Percentiles rank a stretch among this genome's conserved stretches.
Evolutionary conservation across 2,888 invertebrate genomes (phyloP).

Genomic region (Sepioteuthis lessoniana): DNA sequence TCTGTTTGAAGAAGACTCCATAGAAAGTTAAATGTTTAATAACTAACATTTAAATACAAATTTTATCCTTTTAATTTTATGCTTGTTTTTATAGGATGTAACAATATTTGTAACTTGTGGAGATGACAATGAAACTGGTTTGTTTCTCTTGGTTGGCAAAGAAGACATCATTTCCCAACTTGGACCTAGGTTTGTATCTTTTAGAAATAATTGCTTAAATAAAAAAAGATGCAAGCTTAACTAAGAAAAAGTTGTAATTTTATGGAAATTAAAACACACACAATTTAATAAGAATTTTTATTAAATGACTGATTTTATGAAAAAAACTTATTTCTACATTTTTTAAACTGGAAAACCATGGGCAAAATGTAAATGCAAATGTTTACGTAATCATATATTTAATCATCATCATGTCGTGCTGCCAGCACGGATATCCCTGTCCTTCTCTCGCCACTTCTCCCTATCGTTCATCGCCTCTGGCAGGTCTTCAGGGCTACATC

Average conservation of each 20-base stretch:
- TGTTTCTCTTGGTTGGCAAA: constrained; percentile 78
- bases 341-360: too few relatives aligned
- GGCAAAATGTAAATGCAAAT: too few relatives aligned
- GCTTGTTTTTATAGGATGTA: constrained; percentile 74
- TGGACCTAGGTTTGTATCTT: constrained; percentile 79
- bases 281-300: too few relatives aligned
- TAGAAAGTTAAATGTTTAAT: not conserved
- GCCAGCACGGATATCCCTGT: too few relatives aligned
- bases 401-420: too few relatives aligned
- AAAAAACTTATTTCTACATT: too few relatives aligned
- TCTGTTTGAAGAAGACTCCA: too few relatives aligned
- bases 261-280: not conserved
- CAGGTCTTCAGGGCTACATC: too few relatives aligned
- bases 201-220: not conserved
- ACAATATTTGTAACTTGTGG: constrained; percentile 83
- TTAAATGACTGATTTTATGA: too few relatives aligned
- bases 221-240: not conserved
- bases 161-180: constrained; percentile 77
- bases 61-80: not conserved
- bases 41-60: not conserved
- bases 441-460: too few relatives aligned
- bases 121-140: constrained; percentile 80
- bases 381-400: too few relatives aligned
- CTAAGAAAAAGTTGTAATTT: not conserved
- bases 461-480: too few relatives aligned